phyloP scores from a whole-genome alignment of 2,888 invertebrate genomes.

The Capitulum mitella region DNA sequence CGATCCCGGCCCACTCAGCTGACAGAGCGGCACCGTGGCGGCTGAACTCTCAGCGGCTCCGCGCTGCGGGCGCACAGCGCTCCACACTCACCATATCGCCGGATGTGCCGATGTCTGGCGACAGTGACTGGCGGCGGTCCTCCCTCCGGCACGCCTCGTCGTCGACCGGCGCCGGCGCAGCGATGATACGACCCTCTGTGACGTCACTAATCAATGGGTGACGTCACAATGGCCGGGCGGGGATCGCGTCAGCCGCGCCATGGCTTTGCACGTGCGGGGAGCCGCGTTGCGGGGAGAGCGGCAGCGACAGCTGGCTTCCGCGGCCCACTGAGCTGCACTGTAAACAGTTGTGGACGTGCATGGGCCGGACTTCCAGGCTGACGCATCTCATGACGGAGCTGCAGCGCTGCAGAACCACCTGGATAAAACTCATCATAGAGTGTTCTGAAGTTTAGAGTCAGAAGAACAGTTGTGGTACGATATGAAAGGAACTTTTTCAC shows the following conservation, averaged over 20 bases:
- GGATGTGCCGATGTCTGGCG: background rate
- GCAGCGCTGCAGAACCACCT: too few species aligned
- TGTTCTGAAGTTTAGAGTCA: too few species aligned
- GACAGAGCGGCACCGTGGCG: background rate
- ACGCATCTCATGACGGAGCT: too few species aligned
- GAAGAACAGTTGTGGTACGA: too few species aligned
- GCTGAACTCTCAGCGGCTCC: background rate
- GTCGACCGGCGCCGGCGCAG: background rate
- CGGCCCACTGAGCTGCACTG: too few species aligned
- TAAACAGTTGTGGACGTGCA: too few species aligned
- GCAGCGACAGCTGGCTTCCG: too few species aligned
- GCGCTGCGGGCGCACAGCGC: background rate
- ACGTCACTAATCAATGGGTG: constrained; percentile 13
- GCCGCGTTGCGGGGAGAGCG: too few species aligned
- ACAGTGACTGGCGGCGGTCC: background rate
- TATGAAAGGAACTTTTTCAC: too few species aligned
- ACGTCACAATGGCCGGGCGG: constrained; percentile 4
- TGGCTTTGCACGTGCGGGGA: background rate
- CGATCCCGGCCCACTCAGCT: too few species aligned
- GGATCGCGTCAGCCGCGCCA: background rate
- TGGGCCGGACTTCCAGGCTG: too few species aligned
- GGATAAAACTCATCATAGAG: too few species aligned
- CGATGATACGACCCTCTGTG: background rate
- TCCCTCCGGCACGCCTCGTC: background rate
- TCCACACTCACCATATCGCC: background rate